phyloP scores from a whole-genome alignment of 2,888 invertebrate species.

The Scaptomyza tumidula region DNA sequence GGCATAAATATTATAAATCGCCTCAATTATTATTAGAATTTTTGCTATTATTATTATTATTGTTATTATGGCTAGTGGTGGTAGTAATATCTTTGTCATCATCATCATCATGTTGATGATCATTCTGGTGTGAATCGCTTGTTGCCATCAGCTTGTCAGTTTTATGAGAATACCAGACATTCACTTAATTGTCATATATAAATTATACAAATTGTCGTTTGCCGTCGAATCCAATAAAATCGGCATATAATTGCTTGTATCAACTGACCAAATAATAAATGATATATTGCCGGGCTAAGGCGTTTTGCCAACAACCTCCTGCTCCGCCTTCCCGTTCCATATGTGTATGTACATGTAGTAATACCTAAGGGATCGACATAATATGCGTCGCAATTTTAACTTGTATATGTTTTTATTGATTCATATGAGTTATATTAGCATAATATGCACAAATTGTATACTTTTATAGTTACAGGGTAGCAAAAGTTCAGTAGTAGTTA shows the following conservation, averaged over 20 bases:
- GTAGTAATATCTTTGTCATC: slow-evolving; percentile 2
- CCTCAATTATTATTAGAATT: slow-evolving; percentile 45
- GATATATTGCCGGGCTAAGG: slow-evolving; percentile 19
- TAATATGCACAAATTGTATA: not conserved
- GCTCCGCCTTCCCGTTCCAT: no score
- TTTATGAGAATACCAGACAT: slow-evolving; percentile 38
- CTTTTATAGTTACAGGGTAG: slow-evolving; percentile 13
- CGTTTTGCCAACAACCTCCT: not conserved
- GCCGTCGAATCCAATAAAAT: slow-evolving; percentile 37
- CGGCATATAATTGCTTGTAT: slow-evolving; percentile 30
- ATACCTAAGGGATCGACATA: slow-evolving; percentile 2
- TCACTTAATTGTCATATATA: slow-evolving; percentile 71
- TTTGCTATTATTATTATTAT: slow-evolving; percentile 8
- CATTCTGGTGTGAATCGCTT: slow-evolving; percentile 46
- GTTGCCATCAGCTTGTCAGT: slow-evolving; percentile 56
- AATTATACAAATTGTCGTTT: slow-evolving; percentile 65
- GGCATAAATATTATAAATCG: slow-evolving; percentile 57
- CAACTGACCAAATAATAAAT: slow-evolving; percentile 21
- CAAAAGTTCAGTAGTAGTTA: not conserved
- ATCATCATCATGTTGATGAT: not conserved
- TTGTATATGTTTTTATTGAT: not conserved
- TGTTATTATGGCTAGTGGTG: not conserved
- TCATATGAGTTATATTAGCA: not conserved
- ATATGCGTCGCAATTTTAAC: not conserved
- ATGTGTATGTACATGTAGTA: not conserved